Base-by-base conservation (phyloP, 2,888 invertebrate species). In the Drosophila nigricruria region DNA sequence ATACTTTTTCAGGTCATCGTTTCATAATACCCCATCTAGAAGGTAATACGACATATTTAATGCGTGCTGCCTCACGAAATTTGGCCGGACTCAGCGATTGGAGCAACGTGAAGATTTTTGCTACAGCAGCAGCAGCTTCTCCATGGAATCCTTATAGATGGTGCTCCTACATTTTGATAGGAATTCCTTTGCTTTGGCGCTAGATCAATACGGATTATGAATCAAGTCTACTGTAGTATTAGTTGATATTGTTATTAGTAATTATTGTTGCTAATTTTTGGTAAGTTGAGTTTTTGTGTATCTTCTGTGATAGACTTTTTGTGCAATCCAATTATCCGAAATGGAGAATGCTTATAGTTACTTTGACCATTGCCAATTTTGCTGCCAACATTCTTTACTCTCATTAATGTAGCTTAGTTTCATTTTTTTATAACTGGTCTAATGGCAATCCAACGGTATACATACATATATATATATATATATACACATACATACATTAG, bases 11-110 rank as follows among this genome's bases (percentile, higher is more conserved):
- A 94, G 94, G 93, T 60, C 93, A 93, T 47, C 93, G 92, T 27
- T 94, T 94, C 81, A 84, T 93, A 1, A 83, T 95, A 30, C 87
- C 92, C 0, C 90, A 93, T 57, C 90, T 95, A 14, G 82, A 92
- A 42, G 91, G 91, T 18, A 93, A 94, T 77, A 94, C 94, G 9
- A 93, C 93, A 40, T 95, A 94, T 88, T 92, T 93, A 65, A 92
- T 94, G 75, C 91, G 94, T 36, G 94, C 93, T 1, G 94, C 94
- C 43, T 93, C 94, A 1, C 92, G 92, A 56, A 95, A 95, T 87
- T 88, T 92, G 30, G 95, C 94, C 18, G 94, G 95, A 25, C 89
- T 94, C n/a, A 93, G 93, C 64, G 93, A 93, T 69, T 93, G 92
- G 92, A 92, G 92, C 34, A 80, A 79, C n/a, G 91, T 92, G 60